phyloP scores from a whole-genome alignment of 2,113 vertebrate species.

The Phasianus colchicus region DNA sequence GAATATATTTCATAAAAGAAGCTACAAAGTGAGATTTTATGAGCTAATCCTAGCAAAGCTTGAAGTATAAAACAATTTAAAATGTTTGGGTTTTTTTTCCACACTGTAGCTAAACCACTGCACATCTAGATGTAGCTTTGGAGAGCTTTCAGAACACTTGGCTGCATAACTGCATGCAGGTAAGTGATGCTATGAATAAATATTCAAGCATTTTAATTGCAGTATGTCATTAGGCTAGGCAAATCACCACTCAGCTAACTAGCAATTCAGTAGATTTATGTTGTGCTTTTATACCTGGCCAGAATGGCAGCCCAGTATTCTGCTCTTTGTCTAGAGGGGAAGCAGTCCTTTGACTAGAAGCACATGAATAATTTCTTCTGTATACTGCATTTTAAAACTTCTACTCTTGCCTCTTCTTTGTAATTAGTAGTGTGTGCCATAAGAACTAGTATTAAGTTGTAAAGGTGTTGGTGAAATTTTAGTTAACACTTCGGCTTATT shows the following conservation, averaged over 20 bases:
- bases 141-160: neutral
- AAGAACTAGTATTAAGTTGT: neutral
- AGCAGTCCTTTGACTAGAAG: neutral
- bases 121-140: neutral
- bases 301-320: neutral
- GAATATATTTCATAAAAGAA: neutral
- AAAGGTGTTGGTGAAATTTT: neutral
- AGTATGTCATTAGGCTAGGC: neutral
- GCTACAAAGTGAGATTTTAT: neutral
- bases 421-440: fast-evolving
- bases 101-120: neutral
- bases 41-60: neutral
- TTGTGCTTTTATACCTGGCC: neutral
- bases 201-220: neutral
- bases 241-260: neutral
- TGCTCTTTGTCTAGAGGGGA: neutral
- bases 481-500: neutral
- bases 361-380: neutral
- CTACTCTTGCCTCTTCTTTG: neutral
- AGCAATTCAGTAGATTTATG: neutral
- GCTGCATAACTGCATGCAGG: neutral
- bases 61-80: neutral
- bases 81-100: neutral
- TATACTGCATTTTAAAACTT: neutral
- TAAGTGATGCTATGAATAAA: neutral